Percentiles rank a stretch among this genome's conserved stretches.
Evolutionary conservation across 1,140 invertebrate genomes (phyloP).

Genomic region (Wiebesia pumilae): DNA sequence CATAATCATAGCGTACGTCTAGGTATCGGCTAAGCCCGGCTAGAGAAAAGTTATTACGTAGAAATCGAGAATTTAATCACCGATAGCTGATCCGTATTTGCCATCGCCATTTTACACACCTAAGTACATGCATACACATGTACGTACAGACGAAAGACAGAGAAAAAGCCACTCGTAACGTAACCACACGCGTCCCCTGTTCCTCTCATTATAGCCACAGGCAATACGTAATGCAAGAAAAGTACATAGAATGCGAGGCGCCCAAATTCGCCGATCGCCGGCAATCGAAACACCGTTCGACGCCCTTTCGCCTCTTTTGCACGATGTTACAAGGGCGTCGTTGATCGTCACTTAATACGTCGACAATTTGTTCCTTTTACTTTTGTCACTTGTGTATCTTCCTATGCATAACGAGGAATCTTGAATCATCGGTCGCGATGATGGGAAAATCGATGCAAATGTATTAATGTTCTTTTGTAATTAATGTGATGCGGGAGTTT

Average conservation of each 20-base stretch:
- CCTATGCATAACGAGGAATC: background rate
- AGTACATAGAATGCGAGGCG: slow-evolving; percentile 5
- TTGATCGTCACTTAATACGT: background rate
- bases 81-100: slow-evolving; percentile 72
- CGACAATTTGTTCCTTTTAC: background rate
- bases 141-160: slow-evolving; percentile 43
- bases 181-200: slow-evolving; percentile 29
- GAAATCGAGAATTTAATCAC: slow-evolving; percentile 72
- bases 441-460: background rate
- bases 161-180: slow-evolving; percentile 20
- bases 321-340: slow-evolving; percentile 4
- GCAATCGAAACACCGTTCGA: slow-evolving; percentile 35
- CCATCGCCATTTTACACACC: slow-evolving; percentile 63
- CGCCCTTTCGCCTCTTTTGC: slow-evolving; percentile 17
- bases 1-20: slow-evolving; percentile 73
- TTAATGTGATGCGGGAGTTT: slow-evolving; percentile 34
- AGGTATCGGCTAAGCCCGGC: slow-evolving; percentile 68
- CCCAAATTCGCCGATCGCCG: slow-evolving; percentile 45
- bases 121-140: slow-evolving; percentile 17
- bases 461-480: slow-evolving; percentile 40
- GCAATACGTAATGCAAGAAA: background rate
- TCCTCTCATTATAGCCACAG: slow-evolving; percentile 1
- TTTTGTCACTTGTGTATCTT: background rate
- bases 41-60: slow-evolving; percentile 64
- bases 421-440: background rate